Base-by-base conservation (phyloP, 2,113 vertebrate species). In the Terrapene triunguis region DNA sequence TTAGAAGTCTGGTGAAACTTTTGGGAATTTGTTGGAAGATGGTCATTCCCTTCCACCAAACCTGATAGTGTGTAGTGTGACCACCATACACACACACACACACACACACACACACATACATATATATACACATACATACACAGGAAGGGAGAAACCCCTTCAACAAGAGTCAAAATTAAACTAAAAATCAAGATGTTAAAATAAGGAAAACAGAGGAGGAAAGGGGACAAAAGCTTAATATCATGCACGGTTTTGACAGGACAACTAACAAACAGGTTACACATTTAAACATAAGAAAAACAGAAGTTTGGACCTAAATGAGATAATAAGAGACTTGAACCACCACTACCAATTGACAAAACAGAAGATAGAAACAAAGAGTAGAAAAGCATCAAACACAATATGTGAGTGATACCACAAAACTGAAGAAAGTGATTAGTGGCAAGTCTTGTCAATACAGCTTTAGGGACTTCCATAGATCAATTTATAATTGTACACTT, bases 81-180 rank as follows among this genome's bases (percentile, higher is more conserved):
- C 48, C 48, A 50, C 48, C 48, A 48, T 1, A 59, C 25, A 27
- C 35, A 9, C 10, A 50, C 48, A 50, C 11, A 50, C 48, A 48
- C 47, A 48, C 3, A 48, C 1, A 48, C 3, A 48, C 2, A 69
- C 4, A 27, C 35, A 8, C 4, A 48, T 3, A 48, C 10, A 48
- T 1, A 48, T 1, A 48, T 1, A 57, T 4, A 48, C 10, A 48
- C 3, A 48, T 1, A 48, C 3, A 57, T 4, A 25, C 62, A 8
- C 9, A 65, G 14, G 17, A 69, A 69, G 17, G 17, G 65, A 72
- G n/a, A 72, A 72, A 72, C 6, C n/a, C 35, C 35, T 72, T 72
- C 65, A 38, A 72, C 35, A n/a, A 10, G 10, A 72, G 65, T 38
- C 9, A 72, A 72, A 72, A 38, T 72, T 72, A 72, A 38, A 72